A percentile compares a stretch with the other conserved stretches of the same genome.
Evolutionary conservation across 1,140 invertebrate species (phyloP).

Genomic region (Dryas iulia): DNA sequence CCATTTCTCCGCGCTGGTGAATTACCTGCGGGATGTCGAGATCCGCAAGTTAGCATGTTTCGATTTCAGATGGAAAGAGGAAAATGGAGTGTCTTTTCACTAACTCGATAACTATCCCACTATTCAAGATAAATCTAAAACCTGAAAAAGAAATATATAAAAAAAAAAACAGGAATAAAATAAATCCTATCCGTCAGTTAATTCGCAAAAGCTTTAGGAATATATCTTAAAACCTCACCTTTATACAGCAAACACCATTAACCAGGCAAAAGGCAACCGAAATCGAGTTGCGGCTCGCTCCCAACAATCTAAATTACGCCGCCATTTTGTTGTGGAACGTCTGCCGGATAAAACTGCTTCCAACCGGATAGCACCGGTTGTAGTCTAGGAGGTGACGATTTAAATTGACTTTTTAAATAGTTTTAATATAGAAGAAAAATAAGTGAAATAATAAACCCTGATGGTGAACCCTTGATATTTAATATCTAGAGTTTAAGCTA

Average conservation of each 20-base stretch:
- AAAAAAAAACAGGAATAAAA: not conserved
- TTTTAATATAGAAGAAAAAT: not conserved
- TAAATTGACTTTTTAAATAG: not conserved
- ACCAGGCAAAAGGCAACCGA: conserved; percentile 19
- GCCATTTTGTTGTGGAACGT: conserved; percentile 28
- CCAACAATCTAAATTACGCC: conserved; percentile 23
- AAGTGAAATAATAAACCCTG: no score
- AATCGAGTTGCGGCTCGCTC: conserved; percentile 25
- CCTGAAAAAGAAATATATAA: not conserved
- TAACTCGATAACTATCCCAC: no score
- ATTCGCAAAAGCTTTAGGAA: conserved; percentile 1
- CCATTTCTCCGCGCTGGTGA: no score
- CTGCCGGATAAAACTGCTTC: conserved; percentile 24
- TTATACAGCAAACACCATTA: conserved; percentile 4
- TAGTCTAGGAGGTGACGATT: conserved; percentile 8
- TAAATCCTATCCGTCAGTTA: not conserved
- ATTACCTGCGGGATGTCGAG: no score
- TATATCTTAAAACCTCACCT: conserved; percentile 4
- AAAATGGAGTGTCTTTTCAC: no score
- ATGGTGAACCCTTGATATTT: no score
- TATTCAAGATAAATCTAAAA: no score
- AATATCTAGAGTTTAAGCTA: no score
- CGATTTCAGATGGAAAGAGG: no score
- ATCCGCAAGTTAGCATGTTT: no score
- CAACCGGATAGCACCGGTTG: conserved; percentile 18